Base-by-base conservation (phyloP, 53 echinoderm and acorn worm genomes). In the Hippasteria phrygiana region DNA sequence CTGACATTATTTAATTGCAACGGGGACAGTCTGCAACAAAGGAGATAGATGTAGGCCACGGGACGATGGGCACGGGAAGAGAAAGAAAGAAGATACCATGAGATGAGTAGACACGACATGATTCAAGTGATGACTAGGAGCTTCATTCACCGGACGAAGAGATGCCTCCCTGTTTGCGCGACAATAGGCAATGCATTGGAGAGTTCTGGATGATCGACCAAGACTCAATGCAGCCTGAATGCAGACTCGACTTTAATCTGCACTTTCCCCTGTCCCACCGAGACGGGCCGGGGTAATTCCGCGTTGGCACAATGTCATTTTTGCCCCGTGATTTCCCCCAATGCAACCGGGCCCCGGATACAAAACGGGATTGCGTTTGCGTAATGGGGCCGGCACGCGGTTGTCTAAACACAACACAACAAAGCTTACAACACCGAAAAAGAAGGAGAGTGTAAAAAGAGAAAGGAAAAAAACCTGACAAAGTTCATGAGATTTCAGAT, bases 321-420 rank as follows among this genome's bases (percentile, higher is more conserved):
- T 29, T 31, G 43, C 32, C 7, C 28, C 51, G 22, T 54, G 76
- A 53, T 29, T 76, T 50, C 54, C 76, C 34, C 50, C 32, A 53
- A 32, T 18, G 67, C 29, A 64, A 28, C 8, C 29, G 67, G 78
- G 55, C 55, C 55, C 39, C 24, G 36, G 78, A 78, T 78, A 78
- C 78, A 78, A 59, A 78, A 78, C 78, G 59, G 67, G 78, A 78
- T 78, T 78, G 78, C 59, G 59, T 55, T 78, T 56, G 55, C 78
- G 78, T 81, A 81, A 81, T 81, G 65, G 81, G 81, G 81, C 63
- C n/a, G 81, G 64, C 18, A 63, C 20, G 33, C 34, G 37, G 81
- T 81, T 81, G 65, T 81, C 81, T 65, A 81, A 81, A 81, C 81
- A 81, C 43, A 41, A 36, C 40, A 65, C 63, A 36, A 40, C 29